Evolutionary conservation across 2,888 invertebrate genomes (phyloP).

Genomic region (Caenorhabditis sp.): DNA sequence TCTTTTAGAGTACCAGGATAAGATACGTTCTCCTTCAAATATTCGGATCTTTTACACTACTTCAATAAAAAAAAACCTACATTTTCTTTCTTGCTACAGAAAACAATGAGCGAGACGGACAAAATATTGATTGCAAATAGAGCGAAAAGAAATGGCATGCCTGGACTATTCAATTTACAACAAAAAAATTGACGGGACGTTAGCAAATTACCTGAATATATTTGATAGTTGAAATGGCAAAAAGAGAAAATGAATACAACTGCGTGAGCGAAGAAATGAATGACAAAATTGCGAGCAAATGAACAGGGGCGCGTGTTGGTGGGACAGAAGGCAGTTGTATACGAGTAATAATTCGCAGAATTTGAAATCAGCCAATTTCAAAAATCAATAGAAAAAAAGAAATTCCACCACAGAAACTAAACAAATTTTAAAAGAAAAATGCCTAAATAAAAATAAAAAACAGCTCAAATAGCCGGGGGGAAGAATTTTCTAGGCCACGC

Average conservation of each 20-base stretch:
- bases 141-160: slow-evolving; percentile 46
- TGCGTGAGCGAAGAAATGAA: neutral
- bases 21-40: slow-evolving; percentile 8
- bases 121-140: slow-evolving; percentile 48
- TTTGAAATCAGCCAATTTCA: too few relatives aligned
- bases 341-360: too few relatives aligned
- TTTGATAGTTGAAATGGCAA: neutral
- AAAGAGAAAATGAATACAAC: neutral
- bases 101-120: slow-evolving; percentile 31
- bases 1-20: neutral
- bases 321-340: too few relatives aligned
- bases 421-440: too few relatives aligned
- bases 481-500: too few relatives aligned
- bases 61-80: neutral
- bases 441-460: too few relatives aligned
- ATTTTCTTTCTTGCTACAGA: slow-evolving; percentile 49
- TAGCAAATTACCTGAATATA: slow-evolving; percentile 22
- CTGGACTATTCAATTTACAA: neutral
- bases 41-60: neutral
- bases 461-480: too few relatives aligned
- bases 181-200: neutral
- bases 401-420: too few relatives aligned
- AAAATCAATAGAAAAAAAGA: too few relatives aligned
- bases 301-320: too few relatives aligned
- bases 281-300: too few relatives aligned